Base-by-base conservation (phyloP, 2,888 invertebrate genomes). In the Steromphala cineraria region DNA sequence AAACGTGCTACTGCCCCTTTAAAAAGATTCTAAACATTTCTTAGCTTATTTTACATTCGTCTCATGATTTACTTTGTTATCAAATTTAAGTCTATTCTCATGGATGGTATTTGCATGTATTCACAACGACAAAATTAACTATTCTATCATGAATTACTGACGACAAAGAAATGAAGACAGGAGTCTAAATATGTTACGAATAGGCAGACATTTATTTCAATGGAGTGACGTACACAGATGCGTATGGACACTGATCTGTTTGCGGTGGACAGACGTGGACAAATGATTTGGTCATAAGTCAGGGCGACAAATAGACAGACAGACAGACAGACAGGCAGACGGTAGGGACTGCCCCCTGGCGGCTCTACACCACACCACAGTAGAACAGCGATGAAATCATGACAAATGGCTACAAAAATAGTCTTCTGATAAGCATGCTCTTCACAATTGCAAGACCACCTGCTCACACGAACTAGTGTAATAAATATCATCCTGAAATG, bases 331-430 rank as follows among this genome's bases (percentile, higher is more conserved):
- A 71, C 36, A 36, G 31, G 36, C 36, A 28, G 36, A 71, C 46
- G 46, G 46, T 46, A 10, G 10, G 10, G 46, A 46, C 46, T 46
- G 46, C 46, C 46, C 46, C 46, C 46, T 46, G 46, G 46, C 46
- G 46, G 46, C 46, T 46, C 71, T 71, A 71, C 19, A 71, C n/a
- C 71, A 71, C 71, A 71, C 36, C 71, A 71, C 71, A 71, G 28
- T 36, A 31, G 71, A 71, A 71, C 71, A 36, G 71, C 36, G 36
- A 71, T 71, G 71, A 71, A 71, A 28, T 71, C n/a, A 71, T 71
- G 71, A 71, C 71, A 71, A 71, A 71, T 71, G 71, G 71, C 71
- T 71, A 71, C 71, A 71, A 71, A 71, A 71, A 71, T 71, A 71
- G 71, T 71, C 36, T 71, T 71, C 71, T 40, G n/a, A 40, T 71